Base-by-base conservation (phyloP, 1,140 invertebrate genomes). In the Anoplolepis gracilipes region DNA sequence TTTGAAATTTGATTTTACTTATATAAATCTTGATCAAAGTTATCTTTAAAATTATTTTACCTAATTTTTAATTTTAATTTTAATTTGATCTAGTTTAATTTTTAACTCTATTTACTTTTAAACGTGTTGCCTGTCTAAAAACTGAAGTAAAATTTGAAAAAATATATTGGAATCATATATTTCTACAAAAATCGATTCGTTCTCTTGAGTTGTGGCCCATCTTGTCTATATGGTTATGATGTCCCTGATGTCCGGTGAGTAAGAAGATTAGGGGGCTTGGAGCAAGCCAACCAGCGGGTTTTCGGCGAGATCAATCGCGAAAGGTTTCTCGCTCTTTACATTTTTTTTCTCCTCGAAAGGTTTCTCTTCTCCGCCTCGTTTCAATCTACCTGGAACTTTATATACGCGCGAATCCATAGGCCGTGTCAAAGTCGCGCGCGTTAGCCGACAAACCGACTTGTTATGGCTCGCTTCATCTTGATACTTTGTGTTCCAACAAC, bases 281-380 rank as follows among this genome's bases (percentile, higher is more conserved):
- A 28, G 42, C 79, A 36, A 55, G 39, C 49, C 46, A 49, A 30
- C 75, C 42, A 62, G 59, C 79, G 53, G 53, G 64, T 36, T 78
- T 89, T 89, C 88, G 88, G 88, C 79, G 61, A 86, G 88, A 88
- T 88, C 87, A 89, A 88, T 88, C 88, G 69, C 57, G 85, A 86
- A 73, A 61, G 85, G 39, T 65, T 65, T 65, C 86, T 61, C 53
- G 87, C 85, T 84, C 25, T 42, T 22, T 39, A 19, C 33, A 59
- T 55, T 53, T 88, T 69, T 75, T 55, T 84, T 65, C 55, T 73
- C 73, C 65, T 11, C 39, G 39, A 42, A 42, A 42, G 33, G 55
- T 64, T 73, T 49, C 42, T 61, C 39, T 61, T 49, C 30, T 61
- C 16, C 11, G 25, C 53, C 55, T 76, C 55, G 33, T 62, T 62